These are phyloP conservation scores for Montipora capricornis DNA, from an alignment of 64 coral and sea anemone species.

Conservation along the genomic window DNA sequence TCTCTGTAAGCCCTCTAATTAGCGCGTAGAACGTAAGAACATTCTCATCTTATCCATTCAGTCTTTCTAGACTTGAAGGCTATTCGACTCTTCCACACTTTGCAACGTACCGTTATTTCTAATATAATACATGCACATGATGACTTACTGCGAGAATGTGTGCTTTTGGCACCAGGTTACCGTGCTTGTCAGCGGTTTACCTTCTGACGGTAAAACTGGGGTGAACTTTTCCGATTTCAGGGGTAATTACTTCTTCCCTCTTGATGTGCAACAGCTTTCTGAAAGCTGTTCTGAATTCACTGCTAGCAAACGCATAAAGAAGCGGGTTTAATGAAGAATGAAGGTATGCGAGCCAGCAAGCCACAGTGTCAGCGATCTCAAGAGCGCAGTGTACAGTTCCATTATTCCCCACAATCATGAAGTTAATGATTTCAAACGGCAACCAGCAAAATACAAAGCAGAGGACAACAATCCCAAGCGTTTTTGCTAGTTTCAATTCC, in stretches of 20 bases:
- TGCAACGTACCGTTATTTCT: too few species aligned
- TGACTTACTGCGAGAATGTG: too few species aligned
- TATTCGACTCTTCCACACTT: too few species aligned
- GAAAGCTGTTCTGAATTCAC: slow-evolving; percentile 79
- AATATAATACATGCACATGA: too few species aligned
- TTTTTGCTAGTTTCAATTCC: slow-evolving; percentile 79
- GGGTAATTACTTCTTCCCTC: not conserved
- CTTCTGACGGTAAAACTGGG: too few species aligned
- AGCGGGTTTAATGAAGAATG: slow-evolving; percentile 69
- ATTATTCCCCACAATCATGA: slow-evolving; percentile 63
- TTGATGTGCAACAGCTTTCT: slow-evolving; percentile 42
- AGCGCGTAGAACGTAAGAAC: too few species aligned
- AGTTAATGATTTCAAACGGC: slow-evolving; percentile 87
- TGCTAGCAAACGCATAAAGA: slow-evolving; percentile 66
- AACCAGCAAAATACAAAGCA: slow-evolving; percentile 92
- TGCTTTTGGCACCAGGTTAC: too few species aligned
- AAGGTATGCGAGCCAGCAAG: slow-evolving; percentile 89
- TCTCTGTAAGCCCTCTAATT: too few species aligned
- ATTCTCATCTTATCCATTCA: too few species aligned
- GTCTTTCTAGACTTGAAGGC: too few species aligned
- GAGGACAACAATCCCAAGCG: slow-evolving; percentile 83
- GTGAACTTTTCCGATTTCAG: not conserved
- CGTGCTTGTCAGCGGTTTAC: too few species aligned
- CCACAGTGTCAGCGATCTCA: slow-evolving; percentile 78
- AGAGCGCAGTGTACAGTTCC: slow-evolving; percentile 64